Conservation (phyloP, 2,888 invertebrate species). For the Phyto melanocephala region DNA sequence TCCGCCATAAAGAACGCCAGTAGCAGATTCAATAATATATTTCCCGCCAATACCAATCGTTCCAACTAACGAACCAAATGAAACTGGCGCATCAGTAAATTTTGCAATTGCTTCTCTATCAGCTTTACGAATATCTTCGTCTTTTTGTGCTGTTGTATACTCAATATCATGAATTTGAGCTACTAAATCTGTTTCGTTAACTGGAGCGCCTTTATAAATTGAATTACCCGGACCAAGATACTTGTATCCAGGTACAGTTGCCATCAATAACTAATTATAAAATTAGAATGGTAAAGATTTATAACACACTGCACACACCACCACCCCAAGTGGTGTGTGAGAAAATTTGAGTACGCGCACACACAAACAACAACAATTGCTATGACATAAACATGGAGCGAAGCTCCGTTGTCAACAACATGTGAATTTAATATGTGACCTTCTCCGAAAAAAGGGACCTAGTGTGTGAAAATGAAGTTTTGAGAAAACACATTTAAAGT, state of each 20-base stretch:
- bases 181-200: conserved; percentile 13
- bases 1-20: background rate
- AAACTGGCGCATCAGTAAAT: background rate
- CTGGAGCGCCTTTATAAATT: background rate
- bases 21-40: background rate
- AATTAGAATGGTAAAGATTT: background rate
- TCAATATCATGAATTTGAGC: conserved; percentile 31
- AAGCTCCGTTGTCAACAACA: no score
- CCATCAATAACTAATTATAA: background rate
- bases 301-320: background rate
- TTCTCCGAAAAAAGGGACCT: no score
- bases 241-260: conserved; percentile 6
- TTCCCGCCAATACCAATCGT: background rate
- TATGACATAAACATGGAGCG: no score
- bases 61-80: background rate
- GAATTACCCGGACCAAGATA: conserved; percentile 18
- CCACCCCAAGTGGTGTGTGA: background rate
- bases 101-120: background rate
- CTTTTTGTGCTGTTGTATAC: background rate
- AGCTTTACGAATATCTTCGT: background rate
- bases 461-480: no score
- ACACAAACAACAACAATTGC: no score
- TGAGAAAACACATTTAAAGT: no score
- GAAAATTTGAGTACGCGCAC: no score
- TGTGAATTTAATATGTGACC: no score